These are phyloP conservation scores for Egretta garzetta DNA, from an alignment of 2,113 vertebrate genomes.

Conservation along the genomic window DNA sequence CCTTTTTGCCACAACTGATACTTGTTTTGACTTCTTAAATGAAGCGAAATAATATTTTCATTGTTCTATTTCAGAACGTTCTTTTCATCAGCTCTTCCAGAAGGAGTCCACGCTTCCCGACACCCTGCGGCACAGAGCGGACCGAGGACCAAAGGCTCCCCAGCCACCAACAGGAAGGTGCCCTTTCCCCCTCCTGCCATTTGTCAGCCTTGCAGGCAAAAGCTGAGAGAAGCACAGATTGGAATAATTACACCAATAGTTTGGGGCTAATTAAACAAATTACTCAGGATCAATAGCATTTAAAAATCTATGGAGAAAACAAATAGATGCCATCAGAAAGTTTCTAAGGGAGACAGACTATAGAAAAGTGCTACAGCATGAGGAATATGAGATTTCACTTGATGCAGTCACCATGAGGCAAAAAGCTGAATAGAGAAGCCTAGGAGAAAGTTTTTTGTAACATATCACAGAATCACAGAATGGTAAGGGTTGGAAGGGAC, in stretches of 20 bases:
- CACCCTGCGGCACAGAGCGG: not conserved
- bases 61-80: not conserved
- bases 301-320: conserved; percentile 69
- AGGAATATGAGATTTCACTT: conserved; percentile 9
- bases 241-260: conserved; percentile 77
- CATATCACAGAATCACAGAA: no score
- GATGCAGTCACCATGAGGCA: not conserved
- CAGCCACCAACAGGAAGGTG: conserved; percentile 61
- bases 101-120: not conserved
- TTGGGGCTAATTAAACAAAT: conserved; percentile 78
- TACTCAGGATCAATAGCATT: conserved; percentile 63
- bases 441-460: not conserved
- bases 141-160: not conserved
- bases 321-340: conserved; percentile 73
- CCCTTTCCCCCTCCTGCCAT: conserved; percentile 64
- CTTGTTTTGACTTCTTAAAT: not conserved
- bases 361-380: conserved; percentile 75
- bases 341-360: conserved; percentile 68
- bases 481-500: no score
- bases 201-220: conserved; percentile 68
- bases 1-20: not conserved
- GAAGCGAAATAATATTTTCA: not conserved
- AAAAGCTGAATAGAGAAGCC: not conserved
- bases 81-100: not conserved
- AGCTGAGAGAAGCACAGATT: conserved; percentile 70